Evolutionary conservation across 2,888 invertebrate genomes (phyloP).

Genomic region (Patella depressa): DNA sequence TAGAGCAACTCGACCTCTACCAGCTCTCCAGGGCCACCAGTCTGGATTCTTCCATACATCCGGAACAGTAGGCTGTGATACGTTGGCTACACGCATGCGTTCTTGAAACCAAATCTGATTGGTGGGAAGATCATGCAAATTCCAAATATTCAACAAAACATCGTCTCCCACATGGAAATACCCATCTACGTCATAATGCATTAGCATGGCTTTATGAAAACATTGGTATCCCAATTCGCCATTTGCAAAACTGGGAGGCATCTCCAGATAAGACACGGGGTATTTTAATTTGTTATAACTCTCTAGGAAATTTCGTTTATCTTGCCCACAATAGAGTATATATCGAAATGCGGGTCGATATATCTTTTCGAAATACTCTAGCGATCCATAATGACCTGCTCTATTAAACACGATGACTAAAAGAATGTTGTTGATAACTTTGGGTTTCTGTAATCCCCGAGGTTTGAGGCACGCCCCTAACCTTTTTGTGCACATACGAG

Average conservation of each 20-base stretch:
- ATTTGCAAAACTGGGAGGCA: neutral
- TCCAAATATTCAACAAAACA: slow-evolving; percentile 17
- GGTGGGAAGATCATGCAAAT: slow-evolving; percentile 1
- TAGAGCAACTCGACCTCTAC: neutral
- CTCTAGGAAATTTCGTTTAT: neutral
- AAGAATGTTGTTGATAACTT: neutral
- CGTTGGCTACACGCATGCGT: slow-evolving; percentile 9
- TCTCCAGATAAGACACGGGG: neutral
- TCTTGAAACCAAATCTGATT: slow-evolving; percentile 16
- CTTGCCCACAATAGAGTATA: slow-evolving; percentile 12
- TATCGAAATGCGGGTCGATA: neutral
- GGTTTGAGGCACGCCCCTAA: too few species aligned
- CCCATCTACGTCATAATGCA: slow-evolving; percentile 12
- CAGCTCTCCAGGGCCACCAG: neutral
- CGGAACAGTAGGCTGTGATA: neutral
- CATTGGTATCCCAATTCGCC: slow-evolving; percentile 17
- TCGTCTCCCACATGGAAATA: slow-evolving; percentile 16
- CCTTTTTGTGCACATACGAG: too few species aligned
- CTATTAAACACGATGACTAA: neutral
- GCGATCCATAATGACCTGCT: slow-evolving; percentile 2
- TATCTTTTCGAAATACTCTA: slow-evolving; percentile 1
- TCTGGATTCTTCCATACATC: slow-evolving; percentile 1
- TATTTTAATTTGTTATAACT: neutral
- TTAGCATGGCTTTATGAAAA: slow-evolving; percentile 5
- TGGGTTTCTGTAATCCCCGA: too few species aligned